A percentile compares a stretch with the other conserved stretches of the same genome.
These are phyloP conservation scores for Sminthurides aquaticus DNA, from an alignment of 2,888 invertebrate genomes.

Conservation along the genomic window DNA sequence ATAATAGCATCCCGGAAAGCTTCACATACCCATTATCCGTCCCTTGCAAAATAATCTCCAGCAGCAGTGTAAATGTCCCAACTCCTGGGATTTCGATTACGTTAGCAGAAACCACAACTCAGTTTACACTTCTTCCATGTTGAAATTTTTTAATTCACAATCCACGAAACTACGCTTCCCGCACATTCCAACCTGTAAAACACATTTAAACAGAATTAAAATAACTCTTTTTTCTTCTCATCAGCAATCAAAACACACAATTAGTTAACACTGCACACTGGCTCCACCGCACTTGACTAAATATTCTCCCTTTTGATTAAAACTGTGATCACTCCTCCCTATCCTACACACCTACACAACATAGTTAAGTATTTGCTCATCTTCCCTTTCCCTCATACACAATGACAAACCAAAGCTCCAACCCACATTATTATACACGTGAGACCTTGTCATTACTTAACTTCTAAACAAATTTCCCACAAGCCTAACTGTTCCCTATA, in stretches of 20 bases:
- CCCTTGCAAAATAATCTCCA: not conserved
- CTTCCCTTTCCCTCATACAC: not conserved
- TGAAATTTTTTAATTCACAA: too few relatives aligned
- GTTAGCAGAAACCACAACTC: too few relatives aligned
- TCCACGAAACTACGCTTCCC: too few relatives aligned
- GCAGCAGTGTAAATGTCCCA: not conserved
- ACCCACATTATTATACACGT: not conserved
- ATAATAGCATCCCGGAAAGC: too few relatives aligned
- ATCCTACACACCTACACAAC: not conserved
- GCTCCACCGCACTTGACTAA: too few relatives aligned
- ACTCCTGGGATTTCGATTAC: not conserved
- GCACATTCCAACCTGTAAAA: too few relatives aligned
- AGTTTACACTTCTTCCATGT: not conserved
- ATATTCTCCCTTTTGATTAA: too few relatives aligned
- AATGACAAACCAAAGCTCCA: not conserved
- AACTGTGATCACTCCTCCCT: too few relatives aligned
- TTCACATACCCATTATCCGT: not conserved
- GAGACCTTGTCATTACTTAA: not conserved
- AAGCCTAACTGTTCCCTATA: not conserved
- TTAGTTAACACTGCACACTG: too few relatives aligned
- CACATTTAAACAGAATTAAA: too few relatives aligned
- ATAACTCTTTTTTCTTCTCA: too few relatives aligned
- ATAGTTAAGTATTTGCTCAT: not conserved
- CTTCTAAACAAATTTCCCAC: not conserved
- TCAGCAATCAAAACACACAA: too few relatives aligned